phyloP scores from a whole-genome alignment of 2,113 vertebrate genomes.

The Leptocoma aspasia region DNA sequence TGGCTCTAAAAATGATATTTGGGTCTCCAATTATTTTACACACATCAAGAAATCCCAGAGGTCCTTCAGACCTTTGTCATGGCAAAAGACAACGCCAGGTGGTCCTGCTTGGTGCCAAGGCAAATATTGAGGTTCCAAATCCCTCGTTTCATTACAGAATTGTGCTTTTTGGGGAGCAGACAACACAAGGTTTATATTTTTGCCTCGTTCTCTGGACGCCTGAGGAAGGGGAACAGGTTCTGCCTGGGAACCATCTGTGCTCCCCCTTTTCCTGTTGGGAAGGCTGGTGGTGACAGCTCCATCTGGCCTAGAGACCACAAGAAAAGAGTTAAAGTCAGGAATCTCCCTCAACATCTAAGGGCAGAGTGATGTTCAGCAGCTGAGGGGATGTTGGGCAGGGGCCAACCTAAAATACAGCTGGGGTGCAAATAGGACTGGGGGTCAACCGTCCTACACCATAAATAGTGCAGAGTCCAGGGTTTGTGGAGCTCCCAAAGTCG shows the following conservation, averaged over 20 bases:
- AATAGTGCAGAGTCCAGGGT: fast-evolving
- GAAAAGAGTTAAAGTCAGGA: neutral
- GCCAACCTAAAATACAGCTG: neutral
- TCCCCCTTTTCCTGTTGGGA: neutral
- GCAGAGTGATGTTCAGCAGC: neutral
- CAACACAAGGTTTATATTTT: neutral
- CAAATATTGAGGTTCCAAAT: neutral
- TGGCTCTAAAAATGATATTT: neutral
- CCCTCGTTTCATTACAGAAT: fast-evolving
- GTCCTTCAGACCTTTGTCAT: neutral
- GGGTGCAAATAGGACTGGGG: neutral
- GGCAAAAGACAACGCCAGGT: neutral
- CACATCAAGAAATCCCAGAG: neutral
- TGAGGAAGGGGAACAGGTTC: neutral
- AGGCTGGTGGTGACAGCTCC: neutral
- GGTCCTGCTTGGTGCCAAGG: neutral
- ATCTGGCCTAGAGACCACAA: neutral
- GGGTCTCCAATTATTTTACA: neutral
- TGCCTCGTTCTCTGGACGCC: neutral
- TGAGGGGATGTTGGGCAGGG: neutral
- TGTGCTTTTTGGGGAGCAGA: neutral
- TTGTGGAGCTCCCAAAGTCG: fast-evolving
- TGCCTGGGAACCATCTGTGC: neutral
- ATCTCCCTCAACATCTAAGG: neutral
- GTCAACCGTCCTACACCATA: fast-evolving